phyloP scores from a whole-genome alignment of 2,113 vertebrate species.

The Calypte anna region DNA sequence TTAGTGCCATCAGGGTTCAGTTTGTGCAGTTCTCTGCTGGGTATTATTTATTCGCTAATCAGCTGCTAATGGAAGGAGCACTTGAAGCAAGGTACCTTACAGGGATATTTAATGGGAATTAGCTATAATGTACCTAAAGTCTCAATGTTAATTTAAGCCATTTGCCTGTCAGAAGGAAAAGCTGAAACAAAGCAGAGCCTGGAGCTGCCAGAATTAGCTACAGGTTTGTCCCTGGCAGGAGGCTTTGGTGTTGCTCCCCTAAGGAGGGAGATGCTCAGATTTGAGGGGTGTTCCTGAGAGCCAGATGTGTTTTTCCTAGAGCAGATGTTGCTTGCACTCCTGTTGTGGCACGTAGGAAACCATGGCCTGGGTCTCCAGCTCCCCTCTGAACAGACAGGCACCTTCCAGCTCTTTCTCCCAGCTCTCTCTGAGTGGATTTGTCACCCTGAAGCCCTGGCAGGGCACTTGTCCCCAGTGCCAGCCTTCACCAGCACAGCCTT shows the following conservation, averaged over 20 bases:
- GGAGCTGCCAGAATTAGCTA: neutral
- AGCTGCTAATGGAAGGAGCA: neutral
- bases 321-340: neutral
- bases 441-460: neutral
- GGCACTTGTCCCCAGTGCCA: accelerated
- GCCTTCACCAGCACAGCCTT: neutral
- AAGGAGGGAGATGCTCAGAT: neutral
- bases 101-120: neutral
- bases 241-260: neutral
- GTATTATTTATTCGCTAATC: slow-evolving; percentile 16
- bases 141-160: neutral
- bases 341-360: neutral
- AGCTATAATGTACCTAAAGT: neutral
- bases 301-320: neutral
- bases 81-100: slow-evolving; percentile 1
- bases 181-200: neutral
- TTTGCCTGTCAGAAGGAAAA: neutral
- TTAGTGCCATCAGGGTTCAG: neutral
- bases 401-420: accelerated
- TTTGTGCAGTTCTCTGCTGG: neutral
- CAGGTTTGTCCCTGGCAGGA: neutral
- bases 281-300: neutral
- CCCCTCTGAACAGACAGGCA: accelerated
- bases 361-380: neutral
- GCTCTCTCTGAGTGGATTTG: neutral